A percentile compares a stretch with the other conserved stretches of the same genome.
Conservation (phyloP, 1,140 invertebrate genomes). For the Agrilus planipennis region DNA sequence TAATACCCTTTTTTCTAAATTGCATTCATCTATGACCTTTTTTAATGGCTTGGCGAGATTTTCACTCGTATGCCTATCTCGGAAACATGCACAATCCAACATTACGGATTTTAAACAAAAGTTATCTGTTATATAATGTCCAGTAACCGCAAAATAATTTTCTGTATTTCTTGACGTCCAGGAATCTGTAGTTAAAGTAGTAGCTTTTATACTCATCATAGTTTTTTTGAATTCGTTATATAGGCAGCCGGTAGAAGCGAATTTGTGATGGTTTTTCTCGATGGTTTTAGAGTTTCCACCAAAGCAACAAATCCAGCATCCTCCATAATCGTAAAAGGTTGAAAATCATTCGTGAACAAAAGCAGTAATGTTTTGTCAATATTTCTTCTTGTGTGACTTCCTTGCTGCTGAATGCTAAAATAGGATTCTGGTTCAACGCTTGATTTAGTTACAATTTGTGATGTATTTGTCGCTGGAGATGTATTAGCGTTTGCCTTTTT, state of each 20-base stretch:
- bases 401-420: not conserved
- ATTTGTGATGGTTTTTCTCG: slow-evolving; percentile 15
- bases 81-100: slow-evolving; percentile 8
- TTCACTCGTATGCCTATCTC: not conserved
- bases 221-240: no score
- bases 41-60: slow-evolving; percentile 9
- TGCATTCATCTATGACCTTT: slow-evolving; percentile 11
- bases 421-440: not conserved
- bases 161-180: slow-evolving; percentile 17
- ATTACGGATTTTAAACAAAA: slow-evolving; percentile 9
- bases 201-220: no score
- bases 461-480: not conserved
- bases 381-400: slow-evolving; percentile 8
- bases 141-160: slow-evolving; percentile 14
- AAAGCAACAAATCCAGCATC: slow-evolving; percentile 21
- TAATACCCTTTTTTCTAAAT: slow-evolving; percentile 12
- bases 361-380: slow-evolving; percentile 9
- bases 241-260: slow-evolving; percentile 11
- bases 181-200: slow-evolving; percentile 16
- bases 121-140: slow-evolving; percentile 17
- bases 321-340: slow-evolving; percentile 25
- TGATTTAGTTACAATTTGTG: not conserved
- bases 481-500: not conserved
- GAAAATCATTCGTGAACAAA: slow-evolving; percentile 17
- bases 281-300: slow-evolving; percentile 19